Evolutionary conservation across 2,113 vertebrate genomes (phyloP).

Genomic region (Geococcyx californianus): DNA sequence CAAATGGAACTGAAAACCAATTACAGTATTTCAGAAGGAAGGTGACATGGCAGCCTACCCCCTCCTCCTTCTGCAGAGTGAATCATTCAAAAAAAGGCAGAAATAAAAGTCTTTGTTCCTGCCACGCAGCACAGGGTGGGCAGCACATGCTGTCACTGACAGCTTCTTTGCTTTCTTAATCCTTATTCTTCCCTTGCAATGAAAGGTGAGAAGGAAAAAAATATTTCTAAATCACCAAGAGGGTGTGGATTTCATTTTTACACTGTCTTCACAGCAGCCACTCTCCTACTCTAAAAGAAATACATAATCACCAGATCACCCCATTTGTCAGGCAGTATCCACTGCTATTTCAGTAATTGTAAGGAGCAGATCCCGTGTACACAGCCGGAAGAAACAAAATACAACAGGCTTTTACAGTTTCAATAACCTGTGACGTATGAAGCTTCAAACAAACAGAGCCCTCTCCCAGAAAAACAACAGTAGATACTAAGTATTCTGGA

Average conservation of each 20-base stretch:
- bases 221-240: background rate
- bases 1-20: slow-evolving; percentile 14
- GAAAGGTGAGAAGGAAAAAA: background rate
- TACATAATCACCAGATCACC: background rate
- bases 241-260: background rate
- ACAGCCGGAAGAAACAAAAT: background rate
- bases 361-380: background rate
- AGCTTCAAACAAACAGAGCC: background rate
- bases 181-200: background rate
- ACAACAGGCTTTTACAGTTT: background rate
- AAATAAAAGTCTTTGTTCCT: slow-evolving; percentile 27
- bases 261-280: background rate
- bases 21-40: background rate
- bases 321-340: background rate
- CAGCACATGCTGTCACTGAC: slow-evolving; percentile 21
- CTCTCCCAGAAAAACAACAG: background rate
- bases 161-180: slow-evolving; percentile 10
- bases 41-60: slow-evolving; percentile 11
- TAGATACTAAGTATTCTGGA: background rate
- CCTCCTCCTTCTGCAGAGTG: background rate
- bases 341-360: background rate
- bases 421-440: background rate
- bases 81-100: slow-evolving; percentile 9
- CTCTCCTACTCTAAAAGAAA: background rate
- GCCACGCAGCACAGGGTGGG: background rate